Percentiles rank a stretch among this genome's conserved stretches.
Conservation (phyloP, 2,113 vertebrate species). For the Amphiprion ocellaris region DNA sequence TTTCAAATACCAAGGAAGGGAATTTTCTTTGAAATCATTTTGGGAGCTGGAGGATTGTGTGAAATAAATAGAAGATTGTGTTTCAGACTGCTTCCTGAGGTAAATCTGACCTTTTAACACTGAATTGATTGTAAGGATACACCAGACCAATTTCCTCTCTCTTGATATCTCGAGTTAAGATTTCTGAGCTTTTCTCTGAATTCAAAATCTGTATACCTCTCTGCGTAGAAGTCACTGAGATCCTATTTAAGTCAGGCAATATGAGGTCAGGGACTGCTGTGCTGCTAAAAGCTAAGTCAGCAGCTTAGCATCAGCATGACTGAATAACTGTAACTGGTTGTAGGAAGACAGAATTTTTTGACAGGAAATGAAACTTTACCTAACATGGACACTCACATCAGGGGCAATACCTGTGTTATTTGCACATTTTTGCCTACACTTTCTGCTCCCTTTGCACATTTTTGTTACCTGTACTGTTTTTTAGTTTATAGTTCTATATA, state of each 20-base stretch:
- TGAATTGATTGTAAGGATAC: too few species aligned
- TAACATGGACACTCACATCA: neutral
- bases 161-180: neutral
- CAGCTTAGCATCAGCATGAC: neutral
- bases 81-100: neutral
- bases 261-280: neutral
- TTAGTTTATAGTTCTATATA: too few species aligned
- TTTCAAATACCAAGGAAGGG: slow-evolving; percentile 4
- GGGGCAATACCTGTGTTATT: neutral
- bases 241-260: too few species aligned
- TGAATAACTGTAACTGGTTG: neutral
- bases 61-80: neutral
- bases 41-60: neutral
- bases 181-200: neutral
- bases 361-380: neutral
- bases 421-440: too few species aligned
- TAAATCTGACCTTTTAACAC: too few species aligned
- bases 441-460: too few species aligned
- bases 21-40: slow-evolving; percentile 4
- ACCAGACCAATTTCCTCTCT: too few species aligned
- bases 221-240: too few species aligned
- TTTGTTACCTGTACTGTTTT: too few species aligned
- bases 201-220: neutral
- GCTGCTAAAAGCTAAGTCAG: neutral
- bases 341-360: neutral